Conservation (phyloP, 2,888 invertebrate species). For the Caenorhabditis becei region DNA sequence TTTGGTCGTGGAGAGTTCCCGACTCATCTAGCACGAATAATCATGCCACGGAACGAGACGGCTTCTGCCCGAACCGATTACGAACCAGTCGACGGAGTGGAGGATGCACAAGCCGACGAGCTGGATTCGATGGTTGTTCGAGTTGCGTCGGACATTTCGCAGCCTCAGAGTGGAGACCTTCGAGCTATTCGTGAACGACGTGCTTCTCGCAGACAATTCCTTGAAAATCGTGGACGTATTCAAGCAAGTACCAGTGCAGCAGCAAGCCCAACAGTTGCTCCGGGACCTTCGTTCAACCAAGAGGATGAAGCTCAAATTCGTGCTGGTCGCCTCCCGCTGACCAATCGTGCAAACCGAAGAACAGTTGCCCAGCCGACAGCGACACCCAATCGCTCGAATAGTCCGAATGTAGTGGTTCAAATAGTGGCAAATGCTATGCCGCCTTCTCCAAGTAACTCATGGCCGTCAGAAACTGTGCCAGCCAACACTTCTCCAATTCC, state of each 20-base stretch:
- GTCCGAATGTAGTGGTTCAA: no score
- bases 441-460: no score
- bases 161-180: conserved; percentile 45
- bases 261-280: not conserved
- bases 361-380: not conserved
- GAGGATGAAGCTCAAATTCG: conserved; percentile 36
- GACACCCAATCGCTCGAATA: conserved; percentile 11
- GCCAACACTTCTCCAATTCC: no score
- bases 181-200: conserved; percentile 40
- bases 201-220: not conserved
- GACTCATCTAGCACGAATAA: conserved; percentile 35
- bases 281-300: conserved; percentile 45
- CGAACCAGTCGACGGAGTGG: conserved; percentile 39
- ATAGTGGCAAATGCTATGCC: no score
- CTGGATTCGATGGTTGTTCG: conserved; percentile 39
- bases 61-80: conserved; percentile 30
- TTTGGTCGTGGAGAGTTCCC: conserved; percentile 56
- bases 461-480: no score
- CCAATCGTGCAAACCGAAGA: conserved; percentile 6
- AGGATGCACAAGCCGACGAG: conserved; percentile 40
- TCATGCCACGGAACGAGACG: conserved; percentile 19
- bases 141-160: conserved; percentile 51
- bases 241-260: not conserved
- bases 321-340: conserved; percentile 34
- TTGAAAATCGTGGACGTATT: conserved; percentile 6